phyloP scores from a whole-genome alignment of 2,113 vertebrate species.

The Microcebus tavaratra region DNA sequence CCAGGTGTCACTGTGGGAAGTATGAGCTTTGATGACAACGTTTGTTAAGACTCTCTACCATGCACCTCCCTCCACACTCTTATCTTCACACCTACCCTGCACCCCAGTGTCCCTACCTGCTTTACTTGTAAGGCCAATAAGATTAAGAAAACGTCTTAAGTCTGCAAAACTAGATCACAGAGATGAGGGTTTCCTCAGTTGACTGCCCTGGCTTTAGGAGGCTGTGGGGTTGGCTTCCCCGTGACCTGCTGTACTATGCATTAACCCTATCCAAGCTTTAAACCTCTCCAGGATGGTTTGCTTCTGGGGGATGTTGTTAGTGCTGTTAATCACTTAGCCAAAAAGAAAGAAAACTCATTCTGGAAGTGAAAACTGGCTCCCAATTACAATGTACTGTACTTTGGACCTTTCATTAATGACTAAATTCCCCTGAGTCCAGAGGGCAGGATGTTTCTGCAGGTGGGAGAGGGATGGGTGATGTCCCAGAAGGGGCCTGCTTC shows the following conservation, averaged over 20 bases:
- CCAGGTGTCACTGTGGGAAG: too few species aligned
- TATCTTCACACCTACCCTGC: too few species aligned
- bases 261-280: not conserved
- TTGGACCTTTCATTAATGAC: not conserved
- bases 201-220: not conserved
- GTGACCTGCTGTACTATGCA: not conserved
- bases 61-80: not conserved
- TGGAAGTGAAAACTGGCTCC: not conserved
- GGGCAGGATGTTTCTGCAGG: not conserved
- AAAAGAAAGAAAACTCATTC: not conserved
- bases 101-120: accelerated
- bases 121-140: not conserved
- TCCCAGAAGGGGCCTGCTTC: not conserved
- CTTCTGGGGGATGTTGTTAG: not conserved
- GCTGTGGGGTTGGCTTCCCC: not conserved
- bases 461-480: not conserved
- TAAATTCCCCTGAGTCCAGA: not conserved
- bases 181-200: not conserved
- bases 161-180: not conserved
- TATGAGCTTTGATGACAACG: not conserved
- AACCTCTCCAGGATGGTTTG: not conserved
- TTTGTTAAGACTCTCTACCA: too few species aligned
- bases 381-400: not conserved
- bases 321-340: not conserved
- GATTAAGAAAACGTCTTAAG: not conserved